Base-by-base conservation (phyloP, 2,888 invertebrate genomes). In the Rotaria macrura region DNA sequence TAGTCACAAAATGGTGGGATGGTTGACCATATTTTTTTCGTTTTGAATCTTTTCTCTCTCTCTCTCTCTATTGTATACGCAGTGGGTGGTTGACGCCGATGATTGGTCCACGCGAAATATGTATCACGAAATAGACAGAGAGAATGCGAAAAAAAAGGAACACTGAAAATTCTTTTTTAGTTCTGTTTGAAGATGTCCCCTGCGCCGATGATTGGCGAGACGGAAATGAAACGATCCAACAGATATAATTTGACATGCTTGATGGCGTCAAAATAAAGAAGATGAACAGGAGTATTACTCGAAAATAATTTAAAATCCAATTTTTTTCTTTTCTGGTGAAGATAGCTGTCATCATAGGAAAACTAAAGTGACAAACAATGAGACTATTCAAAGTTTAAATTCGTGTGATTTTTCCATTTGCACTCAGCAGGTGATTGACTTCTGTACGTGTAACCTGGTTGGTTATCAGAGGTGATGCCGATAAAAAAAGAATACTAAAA, bases 221-320 rank as follows among this genome's bases (percentile, higher is more conserved):
- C 40, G 20, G 74, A 40, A 38, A 40, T 74, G 40, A 40, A 74
- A 74, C 74, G 74, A 74, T 74, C 40, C 74, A 40, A 74, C 40
- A 74, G 74, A 74, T 38, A 74, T 74, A 74, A 74, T 74, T 74
- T 74, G 40, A 40, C 74, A 38, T 74, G 74, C 74, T 74, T 74
- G 74, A 74, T 74, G 74, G 74, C 74, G 74, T 74, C 74, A 74
- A 74, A 74, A 25, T 40, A 65, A 29, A 23, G 57, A 65, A 65
- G 57, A 65, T 4, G 57, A 65, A 65, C 57, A 65, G 57, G 57
- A 65, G 57, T 34, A 65, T 65, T 65, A 17, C 57, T 65, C 57
- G 57, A 65, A 34, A 23, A 65, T 34, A 34, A 65, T 65, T 65
- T 9, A 65, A 65, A 14, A 49, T 14, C 17, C 12, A 29, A 12